Evolutionary conservation across 2,797 vertebrate genomes (phyloP), one percentile per base, ranked within the genome.

Genomic region (Aulostomus chinensis): DNA sequence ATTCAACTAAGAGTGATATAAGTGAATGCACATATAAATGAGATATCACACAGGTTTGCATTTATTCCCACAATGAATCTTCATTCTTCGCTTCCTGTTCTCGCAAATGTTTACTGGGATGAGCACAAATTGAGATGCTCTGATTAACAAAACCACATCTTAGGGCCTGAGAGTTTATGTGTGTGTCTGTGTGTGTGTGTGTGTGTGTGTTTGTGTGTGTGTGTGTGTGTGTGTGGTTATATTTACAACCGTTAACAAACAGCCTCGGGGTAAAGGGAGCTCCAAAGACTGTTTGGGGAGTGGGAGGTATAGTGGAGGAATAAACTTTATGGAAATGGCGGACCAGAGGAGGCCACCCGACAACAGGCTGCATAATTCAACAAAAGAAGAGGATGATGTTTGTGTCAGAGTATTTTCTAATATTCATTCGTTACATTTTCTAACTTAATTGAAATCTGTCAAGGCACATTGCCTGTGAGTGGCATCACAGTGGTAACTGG

Each of bases 401-500:
- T 84, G 73, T 78, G 86, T 81, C 76, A 74, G 61, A 61, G 58
- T 67, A 80, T 73, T 80, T 85, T 87, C 75, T 85, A 85, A 91
- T 90, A 91, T 92, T 92, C 89, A 87, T 80, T 86, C 53, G 71
- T 86, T 86, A 88, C 68, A 76, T 91, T 94, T 93, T 91, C 92
- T 81, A 84, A 90, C 90, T 94, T 95, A 94, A 95, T 93, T 87
- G 86, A 84, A 87, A 88, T 84, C 79, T 86, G 88, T 90, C 87
- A 89, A 70, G 66, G 57, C 43, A 48, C 78, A 84, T 88, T 81
- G 78, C 65, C 62, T 38, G 12, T 76, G 80, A 87, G 75, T 80
- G 84, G 83, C 86, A 80, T 87, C 85, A 82, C 60, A 50, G 63
- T 31, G 17, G 77, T 78, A 79, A 76, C 77, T 71, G 57, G 64